phyloP scores from a whole-genome alignment of 2,888 invertebrate species.

The Diabrotica balteata region DNA sequence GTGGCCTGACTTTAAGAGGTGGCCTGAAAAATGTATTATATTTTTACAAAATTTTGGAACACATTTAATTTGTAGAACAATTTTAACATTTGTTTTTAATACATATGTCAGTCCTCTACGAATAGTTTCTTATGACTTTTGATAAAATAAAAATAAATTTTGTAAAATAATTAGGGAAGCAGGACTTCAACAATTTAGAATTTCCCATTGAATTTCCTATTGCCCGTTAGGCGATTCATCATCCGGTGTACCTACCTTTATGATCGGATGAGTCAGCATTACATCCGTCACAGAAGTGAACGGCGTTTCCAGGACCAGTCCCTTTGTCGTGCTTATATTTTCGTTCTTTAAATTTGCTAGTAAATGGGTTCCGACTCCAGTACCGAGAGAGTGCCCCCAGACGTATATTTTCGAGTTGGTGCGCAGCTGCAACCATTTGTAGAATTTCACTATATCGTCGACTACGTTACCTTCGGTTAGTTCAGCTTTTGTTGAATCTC shows the following conservation, averaged over 20 bases:
- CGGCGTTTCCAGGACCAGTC: constrained; percentile 51
- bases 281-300: constrained; percentile 54
- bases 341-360: constrained; percentile 46
- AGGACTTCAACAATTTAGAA: too few species aligned
- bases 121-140: too few species aligned
- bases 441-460: constrained; percentile 44
- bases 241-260: constrained; percentile 48
- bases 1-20: too few species aligned
- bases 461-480: constrained; percentile 46
- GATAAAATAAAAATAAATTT: too few species aligned
- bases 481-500: constrained; percentile 46
- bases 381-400: constrained; percentile 53
- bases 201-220: too few species aligned
- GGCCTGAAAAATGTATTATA: too few species aligned
- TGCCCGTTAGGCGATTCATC: too few species aligned
- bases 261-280: constrained; percentile 45
- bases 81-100: too few species aligned
- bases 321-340: constrained; percentile 45
- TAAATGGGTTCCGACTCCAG: constrained; percentile 47
- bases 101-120: too few species aligned
- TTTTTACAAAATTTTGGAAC: too few species aligned
- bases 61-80: too few species aligned
- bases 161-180: too few species aligned
- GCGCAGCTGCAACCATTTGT: constrained; percentile 46
- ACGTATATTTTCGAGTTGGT: constrained; percentile 47